Evolutionary conservation across 1,140 invertebrate genomes (phyloP).

Genomic region (Drosophila truncata): DNA sequence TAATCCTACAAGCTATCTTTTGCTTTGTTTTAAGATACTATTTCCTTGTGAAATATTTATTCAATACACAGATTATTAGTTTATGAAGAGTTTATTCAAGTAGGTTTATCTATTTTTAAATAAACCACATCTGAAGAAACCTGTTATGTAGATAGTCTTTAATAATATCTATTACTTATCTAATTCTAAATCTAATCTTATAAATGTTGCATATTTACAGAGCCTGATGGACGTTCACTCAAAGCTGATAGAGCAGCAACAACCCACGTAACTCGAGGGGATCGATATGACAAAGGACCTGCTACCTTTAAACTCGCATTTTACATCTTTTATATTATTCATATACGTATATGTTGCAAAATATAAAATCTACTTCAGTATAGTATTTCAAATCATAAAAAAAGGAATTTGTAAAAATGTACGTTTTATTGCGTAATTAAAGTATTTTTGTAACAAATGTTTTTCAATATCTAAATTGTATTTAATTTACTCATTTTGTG

Average conservation of each 20-base stretch:
- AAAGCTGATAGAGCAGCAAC: slow-evolving; percentile 74
- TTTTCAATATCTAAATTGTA: not conserved
- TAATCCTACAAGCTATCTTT: not conserved
- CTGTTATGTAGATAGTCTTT: not conserved
- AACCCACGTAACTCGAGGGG: slow-evolving; percentile 16
- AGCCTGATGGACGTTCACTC: slow-evolving; percentile 80
- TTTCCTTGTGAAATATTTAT: not conserved
- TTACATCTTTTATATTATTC: not conserved
- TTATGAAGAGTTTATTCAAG: not conserved
- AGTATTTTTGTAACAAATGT: slow-evolving; percentile 1
- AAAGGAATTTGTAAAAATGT: slow-evolving; percentile 6
- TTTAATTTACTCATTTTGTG: not conserved
- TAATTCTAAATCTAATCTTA: not conserved
- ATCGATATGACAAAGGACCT: not conserved
- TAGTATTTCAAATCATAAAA: slow-evolving; percentile 6
- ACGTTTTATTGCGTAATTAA: slow-evolving; percentile 7
- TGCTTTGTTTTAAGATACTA: not conserved
- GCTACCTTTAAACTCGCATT: slow-evolving; percentile 3
- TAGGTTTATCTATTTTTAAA: not conserved
- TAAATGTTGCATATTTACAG: slow-evolving; percentile 43
- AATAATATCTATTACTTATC: not conserved
- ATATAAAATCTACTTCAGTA: slow-evolving; percentile 2
- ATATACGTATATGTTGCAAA: not conserved
- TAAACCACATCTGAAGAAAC: not conserved
- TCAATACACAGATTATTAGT: not conserved